Base-by-base conservation (phyloP, 2,888 invertebrate species). In the Cephus pulcher region DNA sequence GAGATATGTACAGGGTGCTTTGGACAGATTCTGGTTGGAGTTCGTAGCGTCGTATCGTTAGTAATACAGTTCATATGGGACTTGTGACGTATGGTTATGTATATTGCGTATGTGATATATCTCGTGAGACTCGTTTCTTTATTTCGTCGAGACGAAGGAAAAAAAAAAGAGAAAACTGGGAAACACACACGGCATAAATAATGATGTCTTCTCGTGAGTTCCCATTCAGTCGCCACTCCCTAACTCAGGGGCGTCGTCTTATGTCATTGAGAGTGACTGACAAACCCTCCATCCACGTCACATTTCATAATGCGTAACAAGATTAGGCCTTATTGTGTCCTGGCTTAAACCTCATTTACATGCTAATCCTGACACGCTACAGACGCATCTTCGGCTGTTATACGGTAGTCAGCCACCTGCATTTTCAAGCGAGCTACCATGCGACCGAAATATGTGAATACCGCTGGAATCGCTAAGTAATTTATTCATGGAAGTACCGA, bases 291-390 rank as follows among this genome's bases (percentile, higher is more conserved):
- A 74, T 37, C 34, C 34, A 37, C 74, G 34, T 89, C 88, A 87
- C 88, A 88, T 88, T 90, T 90, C 88, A 88, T 87, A 85, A 86
- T 80, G 84, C 81, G 85, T 89, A 88, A 88, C 86, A 85, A 89
- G 88, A 89, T 89, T 89, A 89, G 85, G 85, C 82, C 82, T 84
- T 86, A 88, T 88, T 88, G 89, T 88, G 87, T 85, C 85, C 83
- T 82, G 80, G 77, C 84, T 88, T 82, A 76, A 83, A 84, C 83
- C 86, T 88, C 88, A 88, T 89, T 89, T 89, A 87, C 89, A 89
- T 89, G 88, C 87, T 90, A 90, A 90, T 89, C 87, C 85, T 80
- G 76, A 40, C 76, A 73, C 78, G 74, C 74, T 30, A 69, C 69
- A 73, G 69, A 71, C 56, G 80, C 76, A 78, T 78, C 71, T 71